A percentile compares a stretch with the other conserved stretches of the same genome.
Conservation (phyloP, 2,797 vertebrate species). For the Malurus splendens region DNA sequence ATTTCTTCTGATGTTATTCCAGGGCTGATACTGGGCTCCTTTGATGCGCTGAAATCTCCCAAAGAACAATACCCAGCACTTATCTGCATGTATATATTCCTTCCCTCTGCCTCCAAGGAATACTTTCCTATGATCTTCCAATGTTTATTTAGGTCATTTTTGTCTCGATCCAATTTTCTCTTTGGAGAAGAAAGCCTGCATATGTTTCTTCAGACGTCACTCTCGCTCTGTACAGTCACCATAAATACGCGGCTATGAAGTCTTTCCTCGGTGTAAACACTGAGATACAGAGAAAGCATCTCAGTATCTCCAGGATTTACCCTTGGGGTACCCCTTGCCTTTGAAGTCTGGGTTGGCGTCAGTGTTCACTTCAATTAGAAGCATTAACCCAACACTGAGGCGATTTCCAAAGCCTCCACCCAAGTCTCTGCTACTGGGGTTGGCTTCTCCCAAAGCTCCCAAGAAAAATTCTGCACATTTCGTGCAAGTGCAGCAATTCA, state of each 20-base stretch:
- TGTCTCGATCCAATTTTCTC: background rate
- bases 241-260: background rate
- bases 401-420: constrained; percentile 6
- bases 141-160: constrained; percentile 40
- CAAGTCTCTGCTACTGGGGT: background rate
- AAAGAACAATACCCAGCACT: background rate
- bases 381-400: background rate
- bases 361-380: background rate
- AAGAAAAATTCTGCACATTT: background rate
- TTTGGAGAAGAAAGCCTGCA: constrained; percentile 15
- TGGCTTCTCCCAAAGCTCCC: background rate
- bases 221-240: background rate
- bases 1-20: constrained; percentile 10
- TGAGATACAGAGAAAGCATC: background rate
- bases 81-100: constrained; percentile 9
- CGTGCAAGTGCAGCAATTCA: background rate
- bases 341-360: constrained; percentile 15
- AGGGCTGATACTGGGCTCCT: constrained; percentile 11
- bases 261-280: background rate
- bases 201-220: constrained; percentile 20
- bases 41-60: constrained; percentile 10
- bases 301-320: background rate
- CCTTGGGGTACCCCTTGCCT: background rate
- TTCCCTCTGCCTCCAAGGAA: constrained; percentile 19
- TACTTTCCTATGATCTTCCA: background rate